Percentiles rank a stretch among this genome's conserved stretches.
phyloP scores from a whole-genome alignment of 2,113 vertebrate genomes.

The Antigone vipio region DNA sequence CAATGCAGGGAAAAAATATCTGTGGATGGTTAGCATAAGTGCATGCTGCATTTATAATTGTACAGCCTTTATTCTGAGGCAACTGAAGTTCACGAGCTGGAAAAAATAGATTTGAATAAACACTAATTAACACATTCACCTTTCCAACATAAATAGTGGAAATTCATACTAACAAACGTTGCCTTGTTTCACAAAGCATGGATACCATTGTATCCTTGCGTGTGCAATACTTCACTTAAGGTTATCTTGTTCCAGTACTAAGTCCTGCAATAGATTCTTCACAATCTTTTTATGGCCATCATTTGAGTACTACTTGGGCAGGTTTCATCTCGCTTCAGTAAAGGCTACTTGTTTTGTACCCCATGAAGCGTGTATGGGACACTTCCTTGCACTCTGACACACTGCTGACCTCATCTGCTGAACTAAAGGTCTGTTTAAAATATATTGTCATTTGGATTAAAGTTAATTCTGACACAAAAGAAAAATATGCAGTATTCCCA shows the following conservation, averaged over 20 bases:
- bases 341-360: neutral
- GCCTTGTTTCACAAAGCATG: neutral
- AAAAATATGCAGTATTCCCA: fast-evolving
- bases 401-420: neutral
- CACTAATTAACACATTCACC: neutral
- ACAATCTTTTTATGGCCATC: neutral
- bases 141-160: neutral
- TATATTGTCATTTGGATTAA: neutral
- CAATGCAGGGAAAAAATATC: neutral
- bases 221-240: neutral
- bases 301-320: neutral
- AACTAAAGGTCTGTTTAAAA: neutral
- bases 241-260: neutral
- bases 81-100: neutral
- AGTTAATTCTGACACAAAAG: neutral
- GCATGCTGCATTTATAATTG: neutral
- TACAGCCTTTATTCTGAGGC: neutral
- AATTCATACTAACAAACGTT: neutral
- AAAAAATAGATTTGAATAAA: neutral
- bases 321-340: neutral
- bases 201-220: neutral
- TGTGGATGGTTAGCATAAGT: neutral
- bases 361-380: neutral
- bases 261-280: neutral
- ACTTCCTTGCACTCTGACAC: neutral